Conservation (phyloP, 2,797 vertebrate species). For the Sebastolobus altivelis region DNA sequence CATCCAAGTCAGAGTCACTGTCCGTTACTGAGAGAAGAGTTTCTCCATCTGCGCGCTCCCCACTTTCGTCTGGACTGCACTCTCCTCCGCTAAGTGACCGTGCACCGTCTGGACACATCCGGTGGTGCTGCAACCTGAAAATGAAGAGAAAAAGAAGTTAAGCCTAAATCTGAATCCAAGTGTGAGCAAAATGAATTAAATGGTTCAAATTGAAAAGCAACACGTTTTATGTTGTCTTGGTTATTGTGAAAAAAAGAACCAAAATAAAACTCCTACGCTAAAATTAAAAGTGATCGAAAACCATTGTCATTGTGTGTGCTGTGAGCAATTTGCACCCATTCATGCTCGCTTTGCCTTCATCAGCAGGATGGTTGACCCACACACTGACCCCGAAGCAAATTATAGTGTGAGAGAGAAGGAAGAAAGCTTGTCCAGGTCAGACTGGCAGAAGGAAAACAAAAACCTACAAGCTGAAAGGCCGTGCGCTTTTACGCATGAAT, state of each 20-base stretch:
- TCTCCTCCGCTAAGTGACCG: conserved; percentile 89
- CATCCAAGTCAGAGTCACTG: conserved; percentile 98
- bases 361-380: conserved; percentile 36
- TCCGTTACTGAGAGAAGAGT: conserved; percentile 95
- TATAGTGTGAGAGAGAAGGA: not conserved
- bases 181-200: not conserved
- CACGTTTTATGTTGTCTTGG: not conserved
- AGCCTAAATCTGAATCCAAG: not conserved
- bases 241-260: not conserved
- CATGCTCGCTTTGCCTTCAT: conserved; percentile 21
- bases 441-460: conserved; percentile 32
- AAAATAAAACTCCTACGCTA: not conserved
- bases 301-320: not conserved
- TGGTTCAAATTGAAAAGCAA: not conserved
- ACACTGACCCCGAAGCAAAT: conserved; percentile 65
- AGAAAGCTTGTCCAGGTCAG: conserved; percentile 24
- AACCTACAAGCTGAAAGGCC: conserved; percentile 42
- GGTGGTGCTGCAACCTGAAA: conserved; percentile 93
- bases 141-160: not conserved
- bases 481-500: conserved; percentile 71
- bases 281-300: not conserved
- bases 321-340: conserved; percentile 32
- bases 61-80: conserved; percentile 90
- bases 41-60: conserved; percentile 90
- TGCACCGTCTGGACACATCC: conserved; percentile 88